These are phyloP conservation scores for Otus scops DNA, from an alignment of 2,797 vertebrate genomes.

Conservation along the genomic window DNA sequence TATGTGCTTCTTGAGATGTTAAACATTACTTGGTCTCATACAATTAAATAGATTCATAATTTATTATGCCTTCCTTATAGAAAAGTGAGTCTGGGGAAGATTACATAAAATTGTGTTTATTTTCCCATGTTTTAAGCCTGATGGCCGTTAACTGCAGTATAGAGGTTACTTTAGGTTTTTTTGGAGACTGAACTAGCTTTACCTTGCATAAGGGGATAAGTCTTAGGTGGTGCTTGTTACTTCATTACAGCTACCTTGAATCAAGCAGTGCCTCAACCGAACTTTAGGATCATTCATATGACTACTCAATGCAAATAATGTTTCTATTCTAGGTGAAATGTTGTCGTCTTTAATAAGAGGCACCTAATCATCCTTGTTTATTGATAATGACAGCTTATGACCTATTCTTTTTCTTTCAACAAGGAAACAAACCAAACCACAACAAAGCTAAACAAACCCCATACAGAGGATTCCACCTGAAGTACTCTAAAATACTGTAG, in stretches of 20 bases:
- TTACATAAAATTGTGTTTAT: neutral
- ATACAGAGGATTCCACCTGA: neutral
- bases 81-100: neutral
- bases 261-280: neutral
- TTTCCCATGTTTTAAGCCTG: neutral
- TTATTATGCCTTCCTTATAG: neutral
- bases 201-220: neutral
- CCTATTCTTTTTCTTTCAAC: neutral
- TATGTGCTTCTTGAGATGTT: neutral
- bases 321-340: neutral
- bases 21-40: neutral
- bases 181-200: neutral
- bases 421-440: neutral
- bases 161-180: neutral
- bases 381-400: neutral
- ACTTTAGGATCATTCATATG: neutral
- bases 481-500: neutral
- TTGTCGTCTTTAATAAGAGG: neutral
- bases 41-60: neutral
- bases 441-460: neutral
- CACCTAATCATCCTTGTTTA: neutral
- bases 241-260: neutral
- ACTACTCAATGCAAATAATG: neutral
- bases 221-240: neutral
- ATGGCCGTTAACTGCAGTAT: neutral